These are phyloP conservation scores for Caenorhabditis brenneri DNA, from an alignment of 1,140 invertebrate genomes.

Conservation along the genomic window DNA sequence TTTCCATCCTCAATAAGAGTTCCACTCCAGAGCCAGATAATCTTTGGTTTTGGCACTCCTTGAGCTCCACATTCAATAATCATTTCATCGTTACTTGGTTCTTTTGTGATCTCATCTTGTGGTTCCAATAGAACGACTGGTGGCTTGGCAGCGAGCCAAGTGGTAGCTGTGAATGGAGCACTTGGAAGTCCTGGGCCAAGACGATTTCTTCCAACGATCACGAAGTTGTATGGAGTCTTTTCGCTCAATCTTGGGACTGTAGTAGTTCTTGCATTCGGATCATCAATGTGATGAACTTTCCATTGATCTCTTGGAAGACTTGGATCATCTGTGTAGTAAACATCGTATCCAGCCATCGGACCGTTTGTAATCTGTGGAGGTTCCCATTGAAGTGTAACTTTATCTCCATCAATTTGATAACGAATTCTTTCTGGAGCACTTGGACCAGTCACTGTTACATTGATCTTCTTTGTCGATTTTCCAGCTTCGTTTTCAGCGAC, in stretches of 20 bases:
- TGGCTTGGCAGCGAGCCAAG: conserved; percentile 64
- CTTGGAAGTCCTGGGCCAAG: conserved; percentile 65
- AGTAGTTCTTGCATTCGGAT: conserved; percentile 56
- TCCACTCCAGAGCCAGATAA: conserved; percentile 68
- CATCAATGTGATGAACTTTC: conserved; percentile 58
- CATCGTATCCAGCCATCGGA: conserved; percentile 69
- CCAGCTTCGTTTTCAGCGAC: conserved; percentile 71
- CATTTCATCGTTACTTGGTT: conserved; percentile 65
- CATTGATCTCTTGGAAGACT: conserved; percentile 65
- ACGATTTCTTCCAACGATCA: conserved; percentile 64
- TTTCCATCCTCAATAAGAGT: conserved; percentile 66
- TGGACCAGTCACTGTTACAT: conserved; percentile 65
- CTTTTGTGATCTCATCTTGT: conserved; percentile 47
- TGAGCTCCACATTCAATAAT: conserved; percentile 65
- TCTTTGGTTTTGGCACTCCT: conserved; percentile 69
- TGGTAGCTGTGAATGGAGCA: conserved; percentile 63
- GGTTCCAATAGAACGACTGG: conserved; percentile 61
- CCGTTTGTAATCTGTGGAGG: conserved; percentile 67
- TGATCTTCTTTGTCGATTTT: conserved; percentile 60
- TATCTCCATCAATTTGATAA: conserved; percentile 68
- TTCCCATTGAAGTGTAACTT: conserved; percentile 67
- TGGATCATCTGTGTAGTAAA: conserved; percentile 68
- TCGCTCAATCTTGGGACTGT: conserved; percentile 62
- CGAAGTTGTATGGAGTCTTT: conserved; percentile 64
- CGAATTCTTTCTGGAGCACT: conserved; percentile 65